Evolutionary conservation across 2,113 vertebrate genomes (phyloP).

Genomic region (Osmerus mordax): DNA sequence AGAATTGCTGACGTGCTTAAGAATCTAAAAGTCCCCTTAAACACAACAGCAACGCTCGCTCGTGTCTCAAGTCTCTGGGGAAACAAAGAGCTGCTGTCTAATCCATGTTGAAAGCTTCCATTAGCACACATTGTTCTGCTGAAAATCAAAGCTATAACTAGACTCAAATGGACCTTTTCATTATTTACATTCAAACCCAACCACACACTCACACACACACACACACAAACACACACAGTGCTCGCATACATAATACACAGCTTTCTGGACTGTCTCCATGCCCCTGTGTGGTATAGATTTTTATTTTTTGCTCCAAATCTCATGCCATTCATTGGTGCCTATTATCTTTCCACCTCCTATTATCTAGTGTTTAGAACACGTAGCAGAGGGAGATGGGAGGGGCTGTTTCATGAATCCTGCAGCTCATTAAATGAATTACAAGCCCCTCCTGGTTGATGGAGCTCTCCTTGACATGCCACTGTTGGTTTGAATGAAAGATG

Average conservation of each 20-base stretch:
- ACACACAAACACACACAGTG: constrained; percentile 14
- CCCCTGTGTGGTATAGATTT: background rate
- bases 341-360: constrained; percentile 52
- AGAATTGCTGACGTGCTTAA: constrained; percentile 35
- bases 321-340: background rate
- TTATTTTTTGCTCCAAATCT: background rate
- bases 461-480: constrained; percentile 20
- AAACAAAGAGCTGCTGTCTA: constrained; percentile 33
- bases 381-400: constrained; percentile 31
- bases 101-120: constrained; percentile 44
- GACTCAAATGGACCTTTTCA: background rate
- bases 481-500: constrained; percentile 15
- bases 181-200: background rate
- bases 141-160: background rate
- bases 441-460: constrained; percentile 34
- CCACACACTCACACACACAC: constrained; percentile 4
- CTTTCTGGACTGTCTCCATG: background rate
- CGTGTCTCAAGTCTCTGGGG: constrained; percentile 34
- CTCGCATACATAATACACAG: background rate
- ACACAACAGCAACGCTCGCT: constrained; percentile 34
- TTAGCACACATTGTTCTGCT: constrained; percentile 34
- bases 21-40: constrained; percentile 21
- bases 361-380: constrained; percentile 42
- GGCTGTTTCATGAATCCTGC: constrained; percentile 38
- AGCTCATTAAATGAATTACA: constrained; percentile 50